Evolutionary conservation across 1,140 invertebrate genomes (phyloP), one percentile per base, ranked within the genome.

Genomic region (Harpegnathos saltator): DNA sequence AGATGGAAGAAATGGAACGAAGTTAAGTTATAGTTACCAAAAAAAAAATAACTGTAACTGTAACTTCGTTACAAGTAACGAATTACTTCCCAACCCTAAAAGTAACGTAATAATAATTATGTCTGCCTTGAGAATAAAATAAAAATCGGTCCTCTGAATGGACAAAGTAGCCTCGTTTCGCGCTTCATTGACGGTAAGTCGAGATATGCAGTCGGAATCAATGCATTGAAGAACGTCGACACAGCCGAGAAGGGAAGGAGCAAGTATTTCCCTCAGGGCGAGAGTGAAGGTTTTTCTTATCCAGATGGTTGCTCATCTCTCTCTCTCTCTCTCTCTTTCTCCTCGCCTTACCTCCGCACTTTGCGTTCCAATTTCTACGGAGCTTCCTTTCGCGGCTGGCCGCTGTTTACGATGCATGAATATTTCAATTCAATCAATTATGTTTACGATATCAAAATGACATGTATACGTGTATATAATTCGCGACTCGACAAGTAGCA

Each of bases 211-310:
- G 22, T 26, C 19, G 2, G 63, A 66, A 77, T 77, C 61, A 65
- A 77, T 77, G 74, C 63, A 66, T 77, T 77, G 61, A 56, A 66
- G 62, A 75, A 63, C 56, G 56, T 63, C 59, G 52, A 33, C 33
- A 62, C n/a, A n/a, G n/a, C 44, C 66, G 22, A 56, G 19, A 65
- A 38, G 73, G 26, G 44, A 59, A 33, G 38, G 29, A 65, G 61
- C 26, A 65, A 77, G 14, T 26, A 52, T n/a, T 50, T 68, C 65
- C 38, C 65, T 17, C 14, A 4, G 44, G 65, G 44, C 54, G 22
- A 66, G 17, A 52, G 29, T 7, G 59, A 75, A 52, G 59, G 44
- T 75, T 75, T 78, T 56, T 52, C 48, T 50, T 68, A 68, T 58
- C 33, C 17, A 68, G 29, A 68, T 78, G 50, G 63, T 38, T 78